Evolutionary conservation across 2,888 invertebrate species (phyloP), one percentile per base, ranked within the genome.

Genomic region (Eupithecia centaureata): DNA sequence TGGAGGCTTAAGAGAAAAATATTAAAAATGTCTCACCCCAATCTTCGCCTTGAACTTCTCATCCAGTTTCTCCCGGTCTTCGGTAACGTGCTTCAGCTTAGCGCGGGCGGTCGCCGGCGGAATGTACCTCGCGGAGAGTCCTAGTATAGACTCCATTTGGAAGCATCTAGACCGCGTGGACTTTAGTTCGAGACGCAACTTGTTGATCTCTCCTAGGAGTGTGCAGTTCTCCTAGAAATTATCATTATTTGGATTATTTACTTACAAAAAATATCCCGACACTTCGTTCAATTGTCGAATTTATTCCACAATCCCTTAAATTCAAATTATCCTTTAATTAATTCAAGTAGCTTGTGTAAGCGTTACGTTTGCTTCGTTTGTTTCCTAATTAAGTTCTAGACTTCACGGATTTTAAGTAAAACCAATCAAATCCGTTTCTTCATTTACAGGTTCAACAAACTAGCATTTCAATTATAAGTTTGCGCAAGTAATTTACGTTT

Each of bases 131-230:
- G 93, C 93, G 0, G 94, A 94, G 51, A 95, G 81, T 0, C 96
- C 96, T 28, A 96, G 85, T n/a, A 96, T 88, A 1, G 95, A 95
- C 83, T 96, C 96, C 93, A 97, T 95, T 82, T 96, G 95, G 70
- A 94, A 93, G 75, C 96, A 95, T 38, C 95, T 94, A n/a, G 94
- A 93, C 12, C 95, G 93, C 15, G 95, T 94, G 0, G 94, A 87
- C 82, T 96, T 96, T 69, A 97, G 86, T 82, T 96, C 95, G 30
- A 94, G 94, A 35, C 97, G 94, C 52, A 98, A 84, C 66, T 94
- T 94, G 81, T 97, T 97, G 27, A 97, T 95, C 86, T 98, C 98
- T 1, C 95, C 94, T 35, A 98, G 92, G 4, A 98, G 91, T 0
- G 94, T 89, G 38, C 96, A 95, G 85, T 98, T 98, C 81, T 98